Evolutionary conservation across 2,797 vertebrate species (phyloP).

Genomic region (Chaetodon trifasciatus): DNA sequence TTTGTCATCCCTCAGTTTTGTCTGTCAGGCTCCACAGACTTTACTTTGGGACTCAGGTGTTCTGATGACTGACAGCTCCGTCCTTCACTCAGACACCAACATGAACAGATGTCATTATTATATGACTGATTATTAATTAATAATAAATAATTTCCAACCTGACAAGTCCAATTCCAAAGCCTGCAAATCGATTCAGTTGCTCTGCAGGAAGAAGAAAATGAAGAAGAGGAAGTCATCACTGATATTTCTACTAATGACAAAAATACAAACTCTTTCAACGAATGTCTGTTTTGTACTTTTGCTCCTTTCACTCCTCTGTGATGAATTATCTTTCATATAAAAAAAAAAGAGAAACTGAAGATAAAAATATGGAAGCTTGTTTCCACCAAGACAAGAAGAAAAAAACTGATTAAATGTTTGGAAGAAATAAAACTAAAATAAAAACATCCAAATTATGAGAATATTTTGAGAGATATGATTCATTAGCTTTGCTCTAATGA

Average conservation of each 20-base stretch:
- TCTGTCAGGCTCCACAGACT: slow-evolving; percentile 1
- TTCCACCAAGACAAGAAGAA: too few relatives aligned
- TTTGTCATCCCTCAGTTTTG: not conserved
- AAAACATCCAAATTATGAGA: too few relatives aligned
- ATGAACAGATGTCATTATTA: not conserved
- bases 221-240: not conserved
- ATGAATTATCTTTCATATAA: not conserved
- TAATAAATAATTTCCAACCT: slow-evolving; percentile 83
- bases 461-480: too few relatives aligned
- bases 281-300: not conserved
- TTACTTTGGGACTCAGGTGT: too few relatives aligned
- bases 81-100: not conserved
- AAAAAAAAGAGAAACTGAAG: not conserved
- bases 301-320: not conserved
- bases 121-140: not conserved
- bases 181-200: slow-evolving; percentile 95
- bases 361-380: not conserved
- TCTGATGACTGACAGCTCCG: not conserved
- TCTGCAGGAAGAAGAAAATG: slow-evolving; percentile 82
- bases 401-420: too few relatives aligned
- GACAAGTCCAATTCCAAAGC: slow-evolving; percentile 97
- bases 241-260: not conserved
- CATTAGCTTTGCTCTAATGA: too few relatives aligned
- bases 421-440: not conserved
- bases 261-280: not conserved